Evolutionary conservation across 2,888 invertebrate species (phyloP), one percentile per base, ranked within the genome.

Genomic region (Eupeodes latifasciatus): DNA sequence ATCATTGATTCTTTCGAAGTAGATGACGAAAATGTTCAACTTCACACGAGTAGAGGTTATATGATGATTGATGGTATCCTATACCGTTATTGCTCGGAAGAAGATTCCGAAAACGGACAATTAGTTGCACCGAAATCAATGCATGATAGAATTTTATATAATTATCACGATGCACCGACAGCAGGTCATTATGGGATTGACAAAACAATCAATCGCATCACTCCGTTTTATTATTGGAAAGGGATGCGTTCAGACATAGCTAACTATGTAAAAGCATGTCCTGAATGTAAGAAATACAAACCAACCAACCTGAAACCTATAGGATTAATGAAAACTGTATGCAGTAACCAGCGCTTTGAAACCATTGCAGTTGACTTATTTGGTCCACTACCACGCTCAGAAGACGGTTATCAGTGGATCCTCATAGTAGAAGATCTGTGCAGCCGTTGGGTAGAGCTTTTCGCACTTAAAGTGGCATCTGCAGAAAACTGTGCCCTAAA

Each of bases 361-460:
- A 61, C 84, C 4, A 2, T 90, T 4, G 82, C 89, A 9, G 67
- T 90, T 0, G 89, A 89, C 89, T 66, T 89, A 2, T 89, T 90
- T 67, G 90, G 86, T n/a, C 90, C 84, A 11, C 74, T 89, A 5
- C 90, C 89, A 10, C 36, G 10, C 5, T 82, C 74, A 6, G n/a
- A 84, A 0, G 90, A 72, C 27, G 82, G 81, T 9, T 49, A 79
- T 1, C 66, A 71, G 44, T 92, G 92, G 92, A 89, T 92, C 1
- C 27, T 90, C 62, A 57, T 91, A 81, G 89, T 84, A 0, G 90
- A 90, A 78, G 92, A 93, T 16, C 57, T 92, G 1, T 89, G 90
- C 7, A 87, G 80, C n/a, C 71, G 90, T 34, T 90, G 90, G 90
- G 49, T 88, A 2, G 92, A 92, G 49, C 49, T 93, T 1, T 92